These are phyloP conservation scores for Hydrophis major DNA, from an alignment of 2,797 vertebrate species.

Conservation along the genomic window DNA sequence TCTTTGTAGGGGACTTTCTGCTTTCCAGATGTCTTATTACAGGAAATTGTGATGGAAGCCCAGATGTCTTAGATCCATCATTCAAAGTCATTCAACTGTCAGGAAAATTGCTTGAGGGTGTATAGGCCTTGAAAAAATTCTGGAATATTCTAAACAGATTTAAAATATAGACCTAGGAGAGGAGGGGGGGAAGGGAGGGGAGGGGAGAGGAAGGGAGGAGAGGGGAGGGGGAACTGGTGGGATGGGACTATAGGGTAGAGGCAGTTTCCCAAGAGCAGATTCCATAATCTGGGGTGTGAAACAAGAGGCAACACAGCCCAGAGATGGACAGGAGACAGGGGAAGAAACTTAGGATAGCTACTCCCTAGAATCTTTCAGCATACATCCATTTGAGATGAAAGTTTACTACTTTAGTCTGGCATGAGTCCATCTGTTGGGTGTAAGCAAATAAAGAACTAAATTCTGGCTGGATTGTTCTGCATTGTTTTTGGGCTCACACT, in stretches of 20 bases:
- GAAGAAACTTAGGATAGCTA: neutral
- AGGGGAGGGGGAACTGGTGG: neutral
- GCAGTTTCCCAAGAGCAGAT: neutral
- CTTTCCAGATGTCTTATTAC: slow-evolving; percentile 73
- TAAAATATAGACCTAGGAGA: slow-evolving; percentile 10
- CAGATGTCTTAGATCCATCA: slow-evolving; percentile 74
- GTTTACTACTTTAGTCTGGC: neutral
- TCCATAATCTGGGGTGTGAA: neutral
- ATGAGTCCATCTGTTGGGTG: neutral
- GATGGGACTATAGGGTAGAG: neutral
- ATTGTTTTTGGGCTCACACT: neutral
- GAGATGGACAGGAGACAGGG: neutral
- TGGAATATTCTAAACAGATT: slow-evolving; percentile 11
- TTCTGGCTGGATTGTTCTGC: neutral
- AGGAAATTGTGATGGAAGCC: slow-evolving; percentile 72
- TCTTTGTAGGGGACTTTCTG: slow-evolving; percentile 65
- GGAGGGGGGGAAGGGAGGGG: neutral
- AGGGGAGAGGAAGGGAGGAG: neutral
- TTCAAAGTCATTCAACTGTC: slow-evolving; percentile 39
- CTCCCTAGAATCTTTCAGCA: neutral
- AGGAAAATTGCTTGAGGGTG: slow-evolving; percentile 53
- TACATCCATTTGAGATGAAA: neutral
- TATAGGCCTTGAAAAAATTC: slow-evolving; percentile 35
- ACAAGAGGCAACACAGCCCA: neutral
- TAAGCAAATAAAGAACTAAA: neutral